A percentile compares a stretch with the other conserved stretches of the same genome.
phyloP scores from a whole-genome alignment of 2,888 invertebrate species.

The Leptinotarsa rubiginosa region DNA sequence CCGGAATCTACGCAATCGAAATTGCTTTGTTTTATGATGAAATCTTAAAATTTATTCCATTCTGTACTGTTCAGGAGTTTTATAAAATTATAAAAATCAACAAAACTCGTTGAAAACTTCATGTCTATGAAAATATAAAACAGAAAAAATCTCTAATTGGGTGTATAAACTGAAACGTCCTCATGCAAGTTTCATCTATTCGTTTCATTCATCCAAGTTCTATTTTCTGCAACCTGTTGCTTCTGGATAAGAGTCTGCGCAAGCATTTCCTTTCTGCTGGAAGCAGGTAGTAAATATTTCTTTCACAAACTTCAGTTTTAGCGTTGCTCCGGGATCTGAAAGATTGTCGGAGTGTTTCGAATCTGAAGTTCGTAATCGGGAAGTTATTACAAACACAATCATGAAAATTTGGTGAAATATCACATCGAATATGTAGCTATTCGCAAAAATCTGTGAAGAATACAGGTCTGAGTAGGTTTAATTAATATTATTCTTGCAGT shows the following conservation, averaged over 20 bases:
- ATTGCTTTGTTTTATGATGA: too few relatives aligned
- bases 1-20: too few relatives aligned
- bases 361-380: not conserved
- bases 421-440: not conserved
- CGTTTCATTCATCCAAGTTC: not conserved
- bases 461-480: not conserved
- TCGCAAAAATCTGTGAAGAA: not conserved
- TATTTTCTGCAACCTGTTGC: slow-evolving; percentile 3
- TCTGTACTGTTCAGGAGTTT: too few relatives aligned
- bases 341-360: not conserved
- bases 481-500: not conserved
- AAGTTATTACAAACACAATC: not conserved
- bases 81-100: too few relatives aligned
- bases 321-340: not conserved
- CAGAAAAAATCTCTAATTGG: too few relatives aligned
- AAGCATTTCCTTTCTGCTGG: not conserved
- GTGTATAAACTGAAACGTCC: too few relatives aligned
- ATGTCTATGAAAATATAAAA: too few relatives aligned
- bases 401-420: not conserved
- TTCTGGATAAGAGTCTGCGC: not conserved
- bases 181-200: not conserved
- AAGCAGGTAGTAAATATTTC: not conserved
- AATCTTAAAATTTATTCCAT: too few relatives aligned
- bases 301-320: slow-evolving; percentile 1
- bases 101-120: too few relatives aligned